A percentile compares a stretch with the other conserved stretches of the same genome.
phyloP scores from a whole-genome alignment of 2,113 vertebrate genomes.

The Phodopus roborovskii region DNA sequence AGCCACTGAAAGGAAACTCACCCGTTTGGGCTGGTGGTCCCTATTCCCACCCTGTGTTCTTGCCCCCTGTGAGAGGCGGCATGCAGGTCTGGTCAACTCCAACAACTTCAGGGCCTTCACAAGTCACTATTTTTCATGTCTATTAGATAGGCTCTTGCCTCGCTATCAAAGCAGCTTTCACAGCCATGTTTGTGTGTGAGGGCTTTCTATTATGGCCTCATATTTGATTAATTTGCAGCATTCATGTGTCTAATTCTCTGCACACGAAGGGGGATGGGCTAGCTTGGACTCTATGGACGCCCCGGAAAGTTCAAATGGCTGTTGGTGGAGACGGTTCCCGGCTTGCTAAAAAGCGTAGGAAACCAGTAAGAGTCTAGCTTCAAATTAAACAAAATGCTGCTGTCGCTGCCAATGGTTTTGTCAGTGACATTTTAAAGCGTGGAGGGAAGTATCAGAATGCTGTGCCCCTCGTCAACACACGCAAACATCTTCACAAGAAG shows the following conservation, averaged over 20 bases:
- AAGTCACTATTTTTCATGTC: slow-evolving; percentile 91
- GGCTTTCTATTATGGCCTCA: slow-evolving; percentile 88
- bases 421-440: slow-evolving; percentile 66
- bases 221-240: slow-evolving; percentile 96
- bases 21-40: slow-evolving; percentile 87
- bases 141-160: slow-evolving; percentile 88
- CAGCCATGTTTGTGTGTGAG: slow-evolving; percentile 86
- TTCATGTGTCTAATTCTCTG: slow-evolving; percentile 89
- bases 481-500: not conserved
- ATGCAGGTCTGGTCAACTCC: slow-evolving; percentile 86
- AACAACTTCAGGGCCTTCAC: slow-evolving; percentile 86
- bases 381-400: slow-evolving; percentile 50
- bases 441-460: not conserved
- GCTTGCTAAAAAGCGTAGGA: slow-evolving; percentile 61
- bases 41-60: slow-evolving; percentile 76
- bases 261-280: slow-evolving; percentile 93
- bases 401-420: not conserved
- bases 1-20: slow-evolving; percentile 85
- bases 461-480: not conserved
- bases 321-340: slow-evolving; percentile 73
- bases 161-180: slow-evolving; percentile 85
- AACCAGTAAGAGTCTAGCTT: slow-evolving; percentile 33
- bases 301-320: slow-evolving; percentile 87
- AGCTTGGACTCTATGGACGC: slow-evolving; percentile 91
- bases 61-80: slow-evolving; percentile 87